phyloP scores from a whole-genome alignment of 1,140 invertebrate genomes.

The Formica selysi region DNA sequence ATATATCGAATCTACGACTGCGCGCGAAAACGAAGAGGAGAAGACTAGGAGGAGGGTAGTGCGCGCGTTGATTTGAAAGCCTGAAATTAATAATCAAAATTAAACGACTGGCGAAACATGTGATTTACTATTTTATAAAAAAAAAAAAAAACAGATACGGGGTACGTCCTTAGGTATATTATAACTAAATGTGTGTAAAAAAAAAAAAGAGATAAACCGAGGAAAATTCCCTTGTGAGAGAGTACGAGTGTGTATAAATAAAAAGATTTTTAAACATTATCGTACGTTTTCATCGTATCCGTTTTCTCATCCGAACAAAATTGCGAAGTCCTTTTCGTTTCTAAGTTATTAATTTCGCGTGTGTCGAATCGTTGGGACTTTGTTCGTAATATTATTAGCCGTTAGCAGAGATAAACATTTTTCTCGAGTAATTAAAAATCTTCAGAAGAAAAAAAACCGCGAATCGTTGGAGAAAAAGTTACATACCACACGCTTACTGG shows the following conservation, averaged over 20 bases:
- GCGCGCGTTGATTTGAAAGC: slow-evolving; percentile 24
- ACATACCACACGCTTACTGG: slow-evolving; percentile 71
- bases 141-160: slow-evolving; percentile 17
- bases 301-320: slow-evolving; percentile 60
- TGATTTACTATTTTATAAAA: slow-evolving; percentile 64
- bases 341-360: slow-evolving; percentile 66
- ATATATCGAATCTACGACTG: slow-evolving; percentile 43
- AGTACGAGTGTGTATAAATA: slow-evolving; percentile 59
- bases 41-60: background rate
- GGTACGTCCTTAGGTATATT: slow-evolving; percentile 56
- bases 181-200: slow-evolving; percentile 38
- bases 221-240: slow-evolving; percentile 72
- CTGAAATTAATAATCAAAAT: slow-evolving; percentile 68
- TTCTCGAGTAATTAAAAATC: slow-evolving; percentile 60
- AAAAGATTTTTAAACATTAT: slow-evolving; percentile 71
- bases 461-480: slow-evolving; percentile 55
- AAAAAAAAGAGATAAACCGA: slow-evolving; percentile 62
- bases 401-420: slow-evolving; percentile 64
- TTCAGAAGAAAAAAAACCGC: slow-evolving; percentile 40
- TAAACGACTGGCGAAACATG: slow-evolving; percentile 61
- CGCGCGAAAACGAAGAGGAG: background rate
- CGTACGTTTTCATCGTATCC: slow-evolving; percentile 69
- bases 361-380: slow-evolving; percentile 68
- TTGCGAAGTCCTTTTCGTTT: slow-evolving; percentile 70
- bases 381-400: slow-evolving; percentile 71